Evolutionary conservation across 2,797 vertebrate genomes (phyloP).

Genomic region (Acanthornis magna): DNA sequence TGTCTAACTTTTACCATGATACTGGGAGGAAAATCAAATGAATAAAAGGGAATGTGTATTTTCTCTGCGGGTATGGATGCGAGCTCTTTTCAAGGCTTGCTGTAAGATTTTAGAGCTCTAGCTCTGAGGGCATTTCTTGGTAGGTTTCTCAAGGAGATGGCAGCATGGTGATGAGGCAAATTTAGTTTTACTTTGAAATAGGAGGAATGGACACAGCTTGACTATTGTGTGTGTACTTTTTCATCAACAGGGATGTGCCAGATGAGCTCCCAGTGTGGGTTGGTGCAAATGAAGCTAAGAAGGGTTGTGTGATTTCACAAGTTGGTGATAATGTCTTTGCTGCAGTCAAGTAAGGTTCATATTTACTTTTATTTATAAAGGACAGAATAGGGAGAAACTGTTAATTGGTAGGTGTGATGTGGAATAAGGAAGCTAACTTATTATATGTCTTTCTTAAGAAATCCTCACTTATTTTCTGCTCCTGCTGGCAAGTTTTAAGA

Average conservation of each 20-base stretch:
- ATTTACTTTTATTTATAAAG: not conserved
- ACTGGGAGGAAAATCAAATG: not conserved
- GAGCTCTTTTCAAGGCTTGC: not conserved
- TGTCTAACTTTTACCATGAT: not conserved
- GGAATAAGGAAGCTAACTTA: not conserved
- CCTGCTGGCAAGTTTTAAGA: not conserved
- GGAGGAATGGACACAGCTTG: not conserved
- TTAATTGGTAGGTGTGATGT: not conserved
- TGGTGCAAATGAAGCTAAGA: slow-evolving; percentile 90
- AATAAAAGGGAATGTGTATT: not conserved
- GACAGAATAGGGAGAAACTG: not conserved
- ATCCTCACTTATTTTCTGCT: not conserved
- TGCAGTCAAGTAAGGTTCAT: slow-evolving; percentile 86
- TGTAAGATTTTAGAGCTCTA: not conserved
- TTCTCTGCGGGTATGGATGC: not conserved
- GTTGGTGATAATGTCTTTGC: slow-evolving; percentile 93
- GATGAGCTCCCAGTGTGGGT: slow-evolving; percentile 89
- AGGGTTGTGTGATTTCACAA: slow-evolving; percentile 84
- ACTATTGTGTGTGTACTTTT: slow-evolving; percentile 2
- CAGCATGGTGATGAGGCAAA: not conserved
- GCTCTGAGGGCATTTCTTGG: not conserved
- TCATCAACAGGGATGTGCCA: slow-evolving; percentile 83
- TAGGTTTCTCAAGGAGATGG: not conserved
- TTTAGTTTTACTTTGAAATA: not conserved
- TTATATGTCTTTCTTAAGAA: not conserved